Percentiles rank a stretch among this genome's conserved stretches.
Evolutionary conservation across 2,113 vertebrate genomes (phyloP).

Genomic region (Neogale vison): DNA sequence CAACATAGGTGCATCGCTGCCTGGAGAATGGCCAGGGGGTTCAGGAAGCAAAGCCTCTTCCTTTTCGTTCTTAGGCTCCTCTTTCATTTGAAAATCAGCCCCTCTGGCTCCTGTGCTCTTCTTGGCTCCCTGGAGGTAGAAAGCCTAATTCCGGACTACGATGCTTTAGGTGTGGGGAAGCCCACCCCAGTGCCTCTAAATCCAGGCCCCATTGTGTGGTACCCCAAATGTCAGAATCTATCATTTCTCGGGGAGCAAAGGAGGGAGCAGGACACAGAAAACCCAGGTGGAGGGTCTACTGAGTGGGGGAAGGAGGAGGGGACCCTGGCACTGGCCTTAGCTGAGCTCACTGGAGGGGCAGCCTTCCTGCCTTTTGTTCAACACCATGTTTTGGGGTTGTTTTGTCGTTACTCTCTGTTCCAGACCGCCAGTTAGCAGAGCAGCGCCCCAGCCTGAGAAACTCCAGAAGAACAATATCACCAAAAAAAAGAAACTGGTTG

Average conservation of each 20-base stretch:
- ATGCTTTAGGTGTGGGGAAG: background rate
- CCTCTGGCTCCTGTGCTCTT: background rate
- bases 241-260: background rate
- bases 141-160: fast-evolving
- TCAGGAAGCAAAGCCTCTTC: background rate
- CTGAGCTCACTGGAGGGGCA: fast-evolving
- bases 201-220: too few species aligned
- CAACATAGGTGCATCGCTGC: background rate
- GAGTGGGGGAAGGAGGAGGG: background rate
- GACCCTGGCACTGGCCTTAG: background rate
- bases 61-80: background rate
- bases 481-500: slow-evolving; percentile 95
- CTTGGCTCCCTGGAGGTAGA: background rate
- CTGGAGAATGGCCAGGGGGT: background rate
- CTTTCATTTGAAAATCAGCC: background rate
- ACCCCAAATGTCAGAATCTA: background rate
- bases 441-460: slow-evolving; percentile 95
- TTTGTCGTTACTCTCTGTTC: slow-evolving; percentile 58
- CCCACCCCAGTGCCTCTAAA: background rate
- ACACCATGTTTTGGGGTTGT: background rate
- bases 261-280: background rate
- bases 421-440: slow-evolving; percentile 96
- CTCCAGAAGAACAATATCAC: slow-evolving; percentile 94
- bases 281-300: background rate
- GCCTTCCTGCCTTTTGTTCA: background rate